A percentile compares a stretch with the other conserved stretches of the same genome.
Evolutionary conservation across 2,888 invertebrate species (phyloP).

Genomic region (Callinectes sapidus): DNA sequence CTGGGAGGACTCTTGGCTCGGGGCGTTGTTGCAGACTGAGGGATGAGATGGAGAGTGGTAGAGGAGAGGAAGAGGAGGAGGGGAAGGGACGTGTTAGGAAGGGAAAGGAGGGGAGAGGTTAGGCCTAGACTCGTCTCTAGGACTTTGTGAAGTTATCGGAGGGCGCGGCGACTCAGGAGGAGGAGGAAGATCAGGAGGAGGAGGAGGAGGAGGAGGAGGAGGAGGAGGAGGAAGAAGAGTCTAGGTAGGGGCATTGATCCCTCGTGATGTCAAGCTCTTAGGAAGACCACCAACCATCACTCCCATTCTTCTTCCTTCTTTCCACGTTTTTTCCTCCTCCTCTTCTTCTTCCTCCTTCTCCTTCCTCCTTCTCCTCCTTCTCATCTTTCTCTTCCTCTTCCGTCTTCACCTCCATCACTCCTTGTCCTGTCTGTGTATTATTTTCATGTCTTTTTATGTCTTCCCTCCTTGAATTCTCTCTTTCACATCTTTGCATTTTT

Average conservation of each 20-base stretch:
- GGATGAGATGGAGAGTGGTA: neutral
- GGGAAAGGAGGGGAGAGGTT: neutral
- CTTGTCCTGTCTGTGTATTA: neutral
- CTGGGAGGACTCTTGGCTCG: neutral
- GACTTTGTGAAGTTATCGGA: constrained; percentile 27
- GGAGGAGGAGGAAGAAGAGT: neutral
- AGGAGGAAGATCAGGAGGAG: constrained; percentile 8
- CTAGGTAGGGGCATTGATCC: constrained; percentile 18
- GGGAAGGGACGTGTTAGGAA: neutral
- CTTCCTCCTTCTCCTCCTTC: neutral
- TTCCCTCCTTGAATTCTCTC: neutral
- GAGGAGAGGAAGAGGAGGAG: neutral
- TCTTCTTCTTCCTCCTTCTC: neutral
- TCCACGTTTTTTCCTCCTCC: neutral
- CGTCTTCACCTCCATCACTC: neutral
- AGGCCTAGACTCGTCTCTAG: neutral
- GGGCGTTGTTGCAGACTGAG: constrained; percentile 1
- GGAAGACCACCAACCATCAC: constrained; percentile 20
- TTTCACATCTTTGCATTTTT: neutral
- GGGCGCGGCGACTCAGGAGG: constrained; percentile 31
- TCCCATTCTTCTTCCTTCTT: neutral
- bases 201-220: neutral
- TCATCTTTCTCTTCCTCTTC: neutral
- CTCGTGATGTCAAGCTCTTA: constrained; percentile 21
- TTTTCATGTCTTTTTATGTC: neutral